These are phyloP conservation scores for Thaumatotibia leucotreta DNA, from an alignment of 1,140 invertebrate genomes.

Conservation along the genomic window DNA sequence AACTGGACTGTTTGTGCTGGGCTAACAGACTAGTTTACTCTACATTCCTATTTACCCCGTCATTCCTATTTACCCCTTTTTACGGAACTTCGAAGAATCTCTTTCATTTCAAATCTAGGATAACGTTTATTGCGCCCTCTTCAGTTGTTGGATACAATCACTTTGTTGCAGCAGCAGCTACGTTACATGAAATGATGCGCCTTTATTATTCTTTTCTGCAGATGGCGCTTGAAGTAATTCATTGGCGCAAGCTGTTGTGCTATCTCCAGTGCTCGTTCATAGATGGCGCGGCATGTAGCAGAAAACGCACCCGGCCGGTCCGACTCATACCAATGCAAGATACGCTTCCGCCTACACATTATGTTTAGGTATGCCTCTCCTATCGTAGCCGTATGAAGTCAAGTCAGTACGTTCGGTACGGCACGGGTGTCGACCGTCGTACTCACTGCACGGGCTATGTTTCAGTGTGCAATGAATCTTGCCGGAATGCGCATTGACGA, in stretches of 20 bases:
- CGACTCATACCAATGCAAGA: conserved; percentile 18
- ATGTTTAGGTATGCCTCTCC: conserved; percentile 21
- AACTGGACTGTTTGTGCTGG: too few species aligned
- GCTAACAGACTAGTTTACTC: too few species aligned
- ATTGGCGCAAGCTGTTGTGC: neutral
- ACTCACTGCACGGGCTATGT: neutral
- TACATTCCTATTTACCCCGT: too few species aligned
- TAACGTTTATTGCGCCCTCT: neutral
- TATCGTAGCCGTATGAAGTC: conserved; percentile 15
- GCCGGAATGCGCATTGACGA: conserved; percentile 22
- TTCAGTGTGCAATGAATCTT: conserved; percentile 14
- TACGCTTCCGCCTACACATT: conserved; percentile 29
- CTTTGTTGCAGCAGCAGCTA: too few species aligned
- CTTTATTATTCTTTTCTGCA: neutral
- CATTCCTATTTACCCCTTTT: too few species aligned
- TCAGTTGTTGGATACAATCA: too few species aligned
- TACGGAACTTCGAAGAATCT: too few species aligned
- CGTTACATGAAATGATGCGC: too few species aligned
- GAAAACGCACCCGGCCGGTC: neutral
- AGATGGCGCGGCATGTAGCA: neutral
- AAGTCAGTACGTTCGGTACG: conserved; percentile 5
- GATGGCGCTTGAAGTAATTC: neutral
- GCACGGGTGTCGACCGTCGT: conserved; percentile 6
- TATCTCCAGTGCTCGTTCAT: neutral
- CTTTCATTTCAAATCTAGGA: too few species aligned